Conservation (phyloP, 1,140 invertebrate genomes). For the Sitodiplosis mosellana region DNA sequence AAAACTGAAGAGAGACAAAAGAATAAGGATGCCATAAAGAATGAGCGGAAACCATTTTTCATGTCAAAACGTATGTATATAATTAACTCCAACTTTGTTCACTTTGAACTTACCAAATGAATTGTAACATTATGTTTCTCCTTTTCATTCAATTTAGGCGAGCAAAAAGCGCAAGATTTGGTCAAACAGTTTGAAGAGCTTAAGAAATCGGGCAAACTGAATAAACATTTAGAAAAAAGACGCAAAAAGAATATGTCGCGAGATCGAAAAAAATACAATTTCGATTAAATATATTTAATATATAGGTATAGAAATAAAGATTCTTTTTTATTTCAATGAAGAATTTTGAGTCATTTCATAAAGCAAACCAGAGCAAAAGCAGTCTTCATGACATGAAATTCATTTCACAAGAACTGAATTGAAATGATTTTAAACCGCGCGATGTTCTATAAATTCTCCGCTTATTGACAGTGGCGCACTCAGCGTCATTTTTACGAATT, state of each 20-base stretch:
- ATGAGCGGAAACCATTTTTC: conserved; percentile 46
- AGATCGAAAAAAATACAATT: conserved; percentile 28
- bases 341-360: too few species aligned
- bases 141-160: conserved; percentile 38
- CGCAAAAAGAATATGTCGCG: conserved; percentile 42
- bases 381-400: too few species aligned
- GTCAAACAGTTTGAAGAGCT: conserved; percentile 54
- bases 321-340: too few species aligned
- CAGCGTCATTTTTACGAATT: too few species aligned
- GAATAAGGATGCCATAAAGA: conserved; percentile 32
- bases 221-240: conserved; percentile 54
- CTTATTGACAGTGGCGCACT: too few species aligned
- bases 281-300: conserved; percentile 9
- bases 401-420: too few species aligned
- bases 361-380: too few species aligned
- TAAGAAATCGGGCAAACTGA: conserved; percentile 47
- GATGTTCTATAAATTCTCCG: too few species aligned
- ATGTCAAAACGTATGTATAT: conserved; percentile 60
- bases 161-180: conserved; percentile 41
- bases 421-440: too few species aligned
- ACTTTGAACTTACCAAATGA: not conserved
- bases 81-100: conserved; percentile 4
- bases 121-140: conserved; percentile 1
- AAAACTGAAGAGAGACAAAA: conserved; percentile 35
- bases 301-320: too few species aligned